A percentile compares a stretch with the other conserved stretches of the same genome.
Conservation (phyloP, 2,113 vertebrate species). For the Antechinus flavipes region DNA sequence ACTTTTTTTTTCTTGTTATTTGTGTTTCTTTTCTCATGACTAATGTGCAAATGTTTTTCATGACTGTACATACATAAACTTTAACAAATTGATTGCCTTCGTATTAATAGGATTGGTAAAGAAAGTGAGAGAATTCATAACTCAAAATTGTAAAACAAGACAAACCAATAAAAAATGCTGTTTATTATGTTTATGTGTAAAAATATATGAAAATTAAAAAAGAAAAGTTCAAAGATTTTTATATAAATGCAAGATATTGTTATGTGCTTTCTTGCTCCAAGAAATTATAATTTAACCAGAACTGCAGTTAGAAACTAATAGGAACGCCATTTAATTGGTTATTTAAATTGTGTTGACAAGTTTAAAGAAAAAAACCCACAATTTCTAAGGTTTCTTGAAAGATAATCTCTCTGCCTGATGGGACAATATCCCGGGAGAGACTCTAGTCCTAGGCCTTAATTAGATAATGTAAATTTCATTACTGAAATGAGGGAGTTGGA, state of each 20-base stretch:
- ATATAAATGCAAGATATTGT: background rate
- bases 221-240: background rate
- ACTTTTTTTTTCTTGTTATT: too few relatives aligned
- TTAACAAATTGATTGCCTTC: background rate
- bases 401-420: background rate
- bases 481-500: background rate
- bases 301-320: background rate
- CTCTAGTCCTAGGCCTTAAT: background rate
- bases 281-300: background rate
- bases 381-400: background rate
- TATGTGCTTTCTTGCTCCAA: background rate
- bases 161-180: too few relatives aligned
- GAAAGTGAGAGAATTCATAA: background rate
- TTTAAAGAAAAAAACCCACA: background rate
- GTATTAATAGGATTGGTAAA: background rate
- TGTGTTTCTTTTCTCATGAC: too few relatives aligned
- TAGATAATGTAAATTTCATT: background rate
- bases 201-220: background rate
- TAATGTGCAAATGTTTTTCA: background rate
- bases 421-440: background rate
- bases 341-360: background rate
- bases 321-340: background rate
- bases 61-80: background rate
- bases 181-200: background rate
- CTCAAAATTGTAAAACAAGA: background rate